Percentiles rank a stretch among this genome's conserved stretches.
These are phyloP conservation scores for Elaphurus davidianus DNA, from an alignment of 2,113 vertebrate genomes.

Conservation along the genomic window DNA sequence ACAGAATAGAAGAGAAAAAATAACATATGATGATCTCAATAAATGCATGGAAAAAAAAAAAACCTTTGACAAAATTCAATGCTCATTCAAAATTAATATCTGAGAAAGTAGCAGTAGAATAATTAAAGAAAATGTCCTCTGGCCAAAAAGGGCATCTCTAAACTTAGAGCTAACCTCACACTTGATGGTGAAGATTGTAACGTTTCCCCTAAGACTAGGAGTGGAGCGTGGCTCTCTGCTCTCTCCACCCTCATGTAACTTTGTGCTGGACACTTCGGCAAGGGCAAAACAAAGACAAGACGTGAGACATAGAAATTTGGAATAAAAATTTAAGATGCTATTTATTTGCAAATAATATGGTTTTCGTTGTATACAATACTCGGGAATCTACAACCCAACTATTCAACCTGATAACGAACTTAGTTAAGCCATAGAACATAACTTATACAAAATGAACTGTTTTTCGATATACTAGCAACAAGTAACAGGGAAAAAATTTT, in stretches of 20 bases:
- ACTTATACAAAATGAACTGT: not conserved
- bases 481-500: not conserved
- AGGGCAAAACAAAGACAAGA: not conserved
- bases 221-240: not conserved
- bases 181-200: not conserved
- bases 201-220: not conserved
- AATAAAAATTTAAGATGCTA: not conserved
- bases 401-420: not conserved
- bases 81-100: not conserved
- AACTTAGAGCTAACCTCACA: no score
- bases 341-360: not conserved
- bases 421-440: not conserved
- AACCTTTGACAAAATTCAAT: not conserved
- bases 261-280: no score
- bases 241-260: not conserved
- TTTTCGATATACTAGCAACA: not conserved
- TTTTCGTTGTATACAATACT: not conserved
- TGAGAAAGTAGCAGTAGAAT: not conserved
- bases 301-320: not conserved
- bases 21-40: not conserved
- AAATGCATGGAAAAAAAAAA: not conserved
- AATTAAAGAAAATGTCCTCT: not conserved
- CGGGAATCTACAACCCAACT: not conserved
- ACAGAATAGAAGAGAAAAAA: not conserved
- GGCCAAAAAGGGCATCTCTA: not conserved